Percentiles rank a stretch among this genome's conserved stretches.
phyloP scores from a whole-genome alignment of 2,797 vertebrate species.

The Caiman crocodilus region DNA sequence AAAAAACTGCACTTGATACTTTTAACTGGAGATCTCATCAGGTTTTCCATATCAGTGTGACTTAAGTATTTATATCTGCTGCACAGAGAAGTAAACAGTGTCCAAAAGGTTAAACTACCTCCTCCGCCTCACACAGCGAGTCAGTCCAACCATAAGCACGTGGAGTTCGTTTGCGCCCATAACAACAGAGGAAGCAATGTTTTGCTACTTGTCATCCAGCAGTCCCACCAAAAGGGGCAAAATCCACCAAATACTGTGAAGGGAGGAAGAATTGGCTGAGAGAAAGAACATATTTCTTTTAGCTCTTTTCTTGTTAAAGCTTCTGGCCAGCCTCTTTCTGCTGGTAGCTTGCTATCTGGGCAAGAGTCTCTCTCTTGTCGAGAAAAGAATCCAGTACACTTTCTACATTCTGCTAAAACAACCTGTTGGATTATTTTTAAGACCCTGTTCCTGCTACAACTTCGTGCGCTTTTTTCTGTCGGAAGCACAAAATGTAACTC shows the following conservation, averaged over 20 bases:
- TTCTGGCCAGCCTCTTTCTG: neutral
- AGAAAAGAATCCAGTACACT: neutral
- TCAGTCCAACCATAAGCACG: neutral
- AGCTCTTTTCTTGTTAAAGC: neutral
- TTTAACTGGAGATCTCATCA: neutral
- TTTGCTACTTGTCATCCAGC: neutral
- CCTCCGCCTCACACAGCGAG: accelerated
- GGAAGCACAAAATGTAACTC: neutral
- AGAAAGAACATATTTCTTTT: neutral
- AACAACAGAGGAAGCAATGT: accelerated
- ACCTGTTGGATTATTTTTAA: neutral
- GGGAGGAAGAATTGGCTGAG: neutral
- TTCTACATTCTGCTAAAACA: neutral
- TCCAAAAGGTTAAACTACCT: neutral
- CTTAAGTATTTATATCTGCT: neutral
- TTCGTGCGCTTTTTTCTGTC: neutral
- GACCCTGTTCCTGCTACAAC: neutral
- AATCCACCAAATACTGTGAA: neutral
- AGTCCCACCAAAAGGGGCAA: neutral
- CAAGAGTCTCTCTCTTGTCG: neutral
- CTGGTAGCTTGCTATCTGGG: neutral
- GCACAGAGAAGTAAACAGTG: neutral
- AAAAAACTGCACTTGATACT: neutral
- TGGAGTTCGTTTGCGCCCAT: accelerated
- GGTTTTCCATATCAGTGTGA: neutral